Base-by-base conservation (phyloP, 2,113 vertebrate species). In the Paracanthobrama guichenoti region DNA sequence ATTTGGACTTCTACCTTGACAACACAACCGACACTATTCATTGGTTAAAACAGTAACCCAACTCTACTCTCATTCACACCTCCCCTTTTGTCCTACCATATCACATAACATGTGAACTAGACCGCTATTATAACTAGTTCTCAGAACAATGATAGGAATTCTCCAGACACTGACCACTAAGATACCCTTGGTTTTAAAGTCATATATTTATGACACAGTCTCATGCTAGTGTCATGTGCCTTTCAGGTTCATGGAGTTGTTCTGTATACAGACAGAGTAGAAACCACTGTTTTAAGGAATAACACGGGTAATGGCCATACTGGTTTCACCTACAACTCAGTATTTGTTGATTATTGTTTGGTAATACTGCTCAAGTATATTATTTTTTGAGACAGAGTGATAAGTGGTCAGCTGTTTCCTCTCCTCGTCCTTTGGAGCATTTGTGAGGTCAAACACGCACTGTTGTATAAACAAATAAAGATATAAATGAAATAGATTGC, bases 211-310 rank as follows among this genome's bases (percentile, higher is more conserved):
- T 82, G 62, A 16, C 18, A 48, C 24, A 42, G 48, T 35, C 48
- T 0, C 79, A n/a, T 69, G 79, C 44, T 7, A 12, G 64, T 57
- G 79, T 82, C 79, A 82, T 82, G 79, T 71, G 79, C 11, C 28
- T 31, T 20, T 50, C 14, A 55, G 64, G 12, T 10, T 71, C 79
- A 81, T 18, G 4, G 1, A n/a, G 28, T 71, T 53, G 46, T 42
- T 14, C 75, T 59, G 42, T 71, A n/a, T 55, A 8, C 18, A 69
- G 11, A 55, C 11, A 18, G 20, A 71, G 13, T 28, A 71, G 18
- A 28, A 57, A 57, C 48, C 44, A 44, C 1, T 57, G 28, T 81
- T 81, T 55, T 48, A 46, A 75, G 46, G 26, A 75, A 28, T 28
- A 50, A 75, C 46, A 75, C 46, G 14, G 22, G 10, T 14, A 6